phyloP scores from a whole-genome alignment of 2,113 vertebrate species.

The Pseudorasbora parva region DNA sequence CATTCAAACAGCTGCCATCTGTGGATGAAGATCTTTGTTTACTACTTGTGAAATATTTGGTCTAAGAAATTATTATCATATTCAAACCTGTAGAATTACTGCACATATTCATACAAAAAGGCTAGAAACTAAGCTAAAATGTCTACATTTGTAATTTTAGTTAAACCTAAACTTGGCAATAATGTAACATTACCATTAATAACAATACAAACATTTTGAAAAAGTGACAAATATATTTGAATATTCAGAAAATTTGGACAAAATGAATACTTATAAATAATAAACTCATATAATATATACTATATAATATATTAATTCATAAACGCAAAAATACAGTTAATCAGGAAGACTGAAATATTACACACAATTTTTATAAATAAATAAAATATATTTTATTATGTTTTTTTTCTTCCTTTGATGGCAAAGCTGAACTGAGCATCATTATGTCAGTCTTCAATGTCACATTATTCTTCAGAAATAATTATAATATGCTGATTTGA shows the following conservation, averaged over 20 bases:
- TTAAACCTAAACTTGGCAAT: not conserved
- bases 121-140: not conserved
- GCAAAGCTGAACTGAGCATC: not conserved
- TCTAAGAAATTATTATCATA: not conserved
- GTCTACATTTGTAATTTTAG: not conserved
- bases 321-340: not conserved
- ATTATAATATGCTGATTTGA: not conserved
- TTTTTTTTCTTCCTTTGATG: not conserved
- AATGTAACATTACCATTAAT: not conserved
- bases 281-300: too few relatives aligned
- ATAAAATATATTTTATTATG: not conserved
- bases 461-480: not conserved
- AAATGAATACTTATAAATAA: not conserved
- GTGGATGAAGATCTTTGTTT: conserved; percentile 48
- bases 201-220: not conserved
- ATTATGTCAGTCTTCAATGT: not conserved
- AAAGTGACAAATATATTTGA: not conserved
- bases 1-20: conserved; percentile 84
- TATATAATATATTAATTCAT: not conserved
- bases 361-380: not conserved
- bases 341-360: not conserved
- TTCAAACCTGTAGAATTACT: not conserved
- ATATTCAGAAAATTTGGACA: not conserved
- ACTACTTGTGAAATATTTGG: not conserved
- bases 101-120: not conserved